Percentiles rank a stretch among this genome's conserved stretches.
These are phyloP conservation scores for Gobius niger DNA, from an alignment of 2,113 vertebrate species.

Conservation along the genomic window DNA sequence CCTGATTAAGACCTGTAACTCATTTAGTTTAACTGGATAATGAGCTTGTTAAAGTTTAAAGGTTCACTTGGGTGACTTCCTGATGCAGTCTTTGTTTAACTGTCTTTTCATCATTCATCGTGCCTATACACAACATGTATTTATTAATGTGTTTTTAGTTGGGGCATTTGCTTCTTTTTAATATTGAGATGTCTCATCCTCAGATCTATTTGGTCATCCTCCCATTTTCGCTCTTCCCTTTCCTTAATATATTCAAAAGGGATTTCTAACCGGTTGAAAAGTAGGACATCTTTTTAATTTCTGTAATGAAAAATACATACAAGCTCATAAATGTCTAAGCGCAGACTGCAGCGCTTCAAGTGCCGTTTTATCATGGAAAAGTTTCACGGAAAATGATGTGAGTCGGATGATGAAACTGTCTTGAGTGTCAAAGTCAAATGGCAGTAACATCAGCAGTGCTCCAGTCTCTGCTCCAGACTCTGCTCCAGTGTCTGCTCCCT, in stretches of 20 bases:
- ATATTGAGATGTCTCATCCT: neutral
- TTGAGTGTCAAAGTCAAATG: conserved; percentile 31
- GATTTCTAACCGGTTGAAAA: conserved; percentile 36
- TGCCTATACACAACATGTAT: neutral
- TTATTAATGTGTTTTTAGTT: neutral
- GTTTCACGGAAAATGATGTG: conserved; percentile 19
- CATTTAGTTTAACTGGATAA: conserved; percentile 51
- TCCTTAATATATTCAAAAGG: conserved; percentile 34
- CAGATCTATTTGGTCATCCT: neutral
- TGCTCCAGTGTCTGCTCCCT: conserved; percentile 31
- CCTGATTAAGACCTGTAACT: conserved; percentile 56
- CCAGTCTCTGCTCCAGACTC: conserved; percentile 1
- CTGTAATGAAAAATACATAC: conserved; percentile 43
- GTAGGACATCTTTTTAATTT: conserved; percentile 39
- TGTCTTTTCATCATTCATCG: neutral
- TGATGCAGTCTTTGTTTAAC: neutral
- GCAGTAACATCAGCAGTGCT: conserved; percentile 25
- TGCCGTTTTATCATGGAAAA: conserved; percentile 26
- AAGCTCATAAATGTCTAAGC: conserved; percentile 34
- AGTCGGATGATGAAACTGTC: conserved; percentile 35
- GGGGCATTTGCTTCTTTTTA: neutral
- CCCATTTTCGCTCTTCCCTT: conserved; percentile 23
- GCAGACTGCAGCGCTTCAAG: conserved; percentile 19
- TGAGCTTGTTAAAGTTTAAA: conserved; percentile 42
- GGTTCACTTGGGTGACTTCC: neutral